Evolutionary conservation across 2,797 vertebrate genomes (phyloP).

Genomic region (Pseudopleuronectes americanus): DNA sequence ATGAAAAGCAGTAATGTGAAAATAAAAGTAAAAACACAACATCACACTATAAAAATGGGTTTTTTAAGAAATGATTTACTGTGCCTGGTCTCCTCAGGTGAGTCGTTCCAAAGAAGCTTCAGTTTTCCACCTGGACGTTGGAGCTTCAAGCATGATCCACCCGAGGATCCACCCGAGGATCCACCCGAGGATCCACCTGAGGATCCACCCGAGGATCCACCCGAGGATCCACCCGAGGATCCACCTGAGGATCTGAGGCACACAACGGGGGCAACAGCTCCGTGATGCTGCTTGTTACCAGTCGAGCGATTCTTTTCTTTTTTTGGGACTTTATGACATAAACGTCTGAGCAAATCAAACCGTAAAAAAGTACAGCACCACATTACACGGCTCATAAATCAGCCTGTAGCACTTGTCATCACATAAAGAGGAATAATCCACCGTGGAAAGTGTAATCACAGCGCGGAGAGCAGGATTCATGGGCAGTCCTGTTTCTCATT

Average conservation of each 20-base stretch:
- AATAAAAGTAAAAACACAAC: no score
- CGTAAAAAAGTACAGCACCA: neutral
- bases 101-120: no score
- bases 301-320: neutral
- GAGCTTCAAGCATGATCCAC: neutral
- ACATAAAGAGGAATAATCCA: constrained; percentile 18
- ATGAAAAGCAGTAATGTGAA: neutral
- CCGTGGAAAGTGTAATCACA: constrained; percentile 15
- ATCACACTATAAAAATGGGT: no score
- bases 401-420: constrained; percentile 8
- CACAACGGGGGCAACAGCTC: no score
- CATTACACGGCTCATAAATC: constrained; percentile 22
- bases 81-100: no score
- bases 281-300: no score
- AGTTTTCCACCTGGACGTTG: no score
- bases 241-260: neutral
- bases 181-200: no score
- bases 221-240: neutral
- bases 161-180: no score
- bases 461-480: constrained; percentile 1
- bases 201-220: no score
- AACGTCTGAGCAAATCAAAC: constrained; percentile 1
- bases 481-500: constrained; percentile 37
- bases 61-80: no score
- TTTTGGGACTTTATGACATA: neutral